Conservation (phyloP, 2,113 vertebrate genomes). For the Todiramphus chloris region DNA sequence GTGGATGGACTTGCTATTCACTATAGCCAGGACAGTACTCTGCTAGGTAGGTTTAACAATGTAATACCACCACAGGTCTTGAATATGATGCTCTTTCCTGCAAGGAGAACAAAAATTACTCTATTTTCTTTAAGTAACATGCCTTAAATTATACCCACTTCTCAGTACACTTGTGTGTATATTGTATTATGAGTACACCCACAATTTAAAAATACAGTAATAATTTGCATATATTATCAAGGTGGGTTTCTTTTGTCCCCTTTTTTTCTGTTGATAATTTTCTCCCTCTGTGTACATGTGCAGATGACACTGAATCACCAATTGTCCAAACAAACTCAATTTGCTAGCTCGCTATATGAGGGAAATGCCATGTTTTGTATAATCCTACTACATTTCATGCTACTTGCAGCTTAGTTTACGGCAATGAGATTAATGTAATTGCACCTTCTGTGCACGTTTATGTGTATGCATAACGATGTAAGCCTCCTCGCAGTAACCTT, state of each 20-base stretch:
- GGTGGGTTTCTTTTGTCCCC: background rate
- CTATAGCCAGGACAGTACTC: background rate
- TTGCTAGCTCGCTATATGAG: background rate
- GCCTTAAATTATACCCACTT: background rate
- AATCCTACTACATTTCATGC: background rate
- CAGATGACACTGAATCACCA: background rate
- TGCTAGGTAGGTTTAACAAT: background rate
- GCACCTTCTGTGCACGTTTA: background rate
- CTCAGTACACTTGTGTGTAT: background rate
- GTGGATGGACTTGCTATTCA: background rate
- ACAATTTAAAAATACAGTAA: background rate
- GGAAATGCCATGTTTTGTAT: background rate
- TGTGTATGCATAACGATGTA: background rate
- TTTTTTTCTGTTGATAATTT: background rate
- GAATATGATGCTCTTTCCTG: background rate
- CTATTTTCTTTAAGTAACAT: background rate
- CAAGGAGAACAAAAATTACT: background rate
- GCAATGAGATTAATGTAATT: background rate
- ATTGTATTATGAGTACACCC: background rate
- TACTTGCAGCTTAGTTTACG: background rate
- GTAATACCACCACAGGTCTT: background rate
- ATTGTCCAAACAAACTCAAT: background rate
- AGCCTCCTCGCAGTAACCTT: background rate
- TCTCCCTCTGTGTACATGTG: background rate
- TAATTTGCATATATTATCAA: background rate